phyloP scores from a whole-genome alignment of 2,888 invertebrate species.

The Cryptocheilus praepositus region DNA sequence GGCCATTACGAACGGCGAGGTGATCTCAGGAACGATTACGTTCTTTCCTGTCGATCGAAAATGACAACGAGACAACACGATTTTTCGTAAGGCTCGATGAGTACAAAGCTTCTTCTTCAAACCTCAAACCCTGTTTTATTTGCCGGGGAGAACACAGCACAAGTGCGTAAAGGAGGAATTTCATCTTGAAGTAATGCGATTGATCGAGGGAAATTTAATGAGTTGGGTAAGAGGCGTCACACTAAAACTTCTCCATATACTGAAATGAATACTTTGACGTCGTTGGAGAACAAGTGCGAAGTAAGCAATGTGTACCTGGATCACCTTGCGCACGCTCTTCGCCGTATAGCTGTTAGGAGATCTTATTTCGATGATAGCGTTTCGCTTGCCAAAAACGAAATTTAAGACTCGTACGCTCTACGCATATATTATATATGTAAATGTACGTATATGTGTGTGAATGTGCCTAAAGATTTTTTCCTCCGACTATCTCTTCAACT shows the following conservation, averaged over 20 bases:
- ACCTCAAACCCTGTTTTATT: background rate
- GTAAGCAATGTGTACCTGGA: constrained; percentile 3
- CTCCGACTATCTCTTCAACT: constrained; percentile 51
- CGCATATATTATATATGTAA: constrained; percentile 53
- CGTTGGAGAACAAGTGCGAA: too few relatives aligned
- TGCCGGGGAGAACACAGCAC: background rate
- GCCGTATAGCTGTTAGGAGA: too few relatives aligned
- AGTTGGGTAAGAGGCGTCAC: background rate
- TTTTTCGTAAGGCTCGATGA: background rate
- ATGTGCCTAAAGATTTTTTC: constrained; percentile 58
- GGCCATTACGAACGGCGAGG: constrained; percentile 11
- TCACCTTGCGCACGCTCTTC: constrained; percentile 3
- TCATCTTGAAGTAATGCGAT: too few relatives aligned
- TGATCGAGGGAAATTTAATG: too few relatives aligned
- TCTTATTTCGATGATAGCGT: constrained; percentile 37
- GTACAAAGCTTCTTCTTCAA: constrained; percentile 7
- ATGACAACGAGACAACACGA: background rate
- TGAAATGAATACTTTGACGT: too few relatives aligned
- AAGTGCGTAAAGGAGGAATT: constrained; percentile 11
- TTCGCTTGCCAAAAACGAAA: constrained; percentile 51
- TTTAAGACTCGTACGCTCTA: constrained; percentile 49
- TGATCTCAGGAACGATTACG: background rate
- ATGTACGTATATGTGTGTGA: constrained; percentile 58
- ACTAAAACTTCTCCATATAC: background rate
- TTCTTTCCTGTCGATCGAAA: constrained; percentile 5